Conservation (phyloP, 2,888 invertebrate species). For the Idaea aversata region DNA sequence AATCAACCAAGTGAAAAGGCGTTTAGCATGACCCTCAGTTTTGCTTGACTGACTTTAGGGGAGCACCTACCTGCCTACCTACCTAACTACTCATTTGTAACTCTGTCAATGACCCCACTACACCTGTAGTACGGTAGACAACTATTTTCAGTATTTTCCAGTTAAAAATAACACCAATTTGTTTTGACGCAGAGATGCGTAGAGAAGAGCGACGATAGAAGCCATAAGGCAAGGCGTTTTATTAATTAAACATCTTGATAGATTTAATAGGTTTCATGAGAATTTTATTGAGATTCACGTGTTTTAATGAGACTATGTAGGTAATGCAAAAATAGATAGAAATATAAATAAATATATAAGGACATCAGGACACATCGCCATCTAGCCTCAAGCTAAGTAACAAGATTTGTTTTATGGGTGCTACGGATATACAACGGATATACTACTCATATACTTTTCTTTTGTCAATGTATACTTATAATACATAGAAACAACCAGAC, state of each 20-base stretch:
- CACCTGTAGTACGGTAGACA: background rate
- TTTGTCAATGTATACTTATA: no score
- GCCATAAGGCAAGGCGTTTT: background rate
- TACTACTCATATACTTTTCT: no score
- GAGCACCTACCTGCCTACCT: background rate
- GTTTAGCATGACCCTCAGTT: background rate
- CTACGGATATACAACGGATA: no score
- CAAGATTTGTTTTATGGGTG: no score
- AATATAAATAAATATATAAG: no score
- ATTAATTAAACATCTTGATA: background rate
- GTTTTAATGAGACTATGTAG: background rate
- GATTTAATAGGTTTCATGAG: background rate
- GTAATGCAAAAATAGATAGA: no score
- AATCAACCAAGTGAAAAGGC: conserved; percentile 1
- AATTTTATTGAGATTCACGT: background rate
- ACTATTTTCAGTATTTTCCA: background rate
- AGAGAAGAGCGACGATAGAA: background rate
- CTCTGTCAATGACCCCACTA: background rate
- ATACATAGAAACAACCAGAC: no score
- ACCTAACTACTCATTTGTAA: background rate
- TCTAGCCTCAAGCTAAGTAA: no score
- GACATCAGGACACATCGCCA: no score
- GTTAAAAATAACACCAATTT: background rate
- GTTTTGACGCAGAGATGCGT: background rate
- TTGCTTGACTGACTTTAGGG: background rate